These are phyloP conservation scores for Boloria selene DNA, from an alignment of 2,888 invertebrate species.

Conservation along the genomic window DNA sequence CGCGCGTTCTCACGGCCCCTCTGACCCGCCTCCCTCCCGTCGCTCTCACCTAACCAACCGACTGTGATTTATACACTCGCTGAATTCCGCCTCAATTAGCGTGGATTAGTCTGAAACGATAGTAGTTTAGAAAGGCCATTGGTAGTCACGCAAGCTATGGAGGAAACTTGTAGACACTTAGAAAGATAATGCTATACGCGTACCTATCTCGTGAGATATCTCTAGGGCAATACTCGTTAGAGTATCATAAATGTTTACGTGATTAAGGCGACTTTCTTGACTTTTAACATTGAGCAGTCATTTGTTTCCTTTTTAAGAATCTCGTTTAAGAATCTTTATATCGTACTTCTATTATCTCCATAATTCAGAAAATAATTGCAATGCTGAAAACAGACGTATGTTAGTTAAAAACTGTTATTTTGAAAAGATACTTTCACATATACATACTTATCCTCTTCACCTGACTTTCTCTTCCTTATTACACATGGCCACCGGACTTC, in stretches of 20 bases:
- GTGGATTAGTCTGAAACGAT: constrained; percentile 35
- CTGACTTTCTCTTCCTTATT: no score
- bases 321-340: no score
- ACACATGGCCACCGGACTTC: no score
- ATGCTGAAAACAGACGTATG: no score
- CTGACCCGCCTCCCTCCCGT: constrained; percentile 54
- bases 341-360: no score
- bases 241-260: no score
- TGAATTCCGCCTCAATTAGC: constrained; percentile 42
- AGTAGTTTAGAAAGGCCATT: constrained; percentile 32
- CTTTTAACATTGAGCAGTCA: constrained; percentile 38
- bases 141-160: constrained; percentile 18
- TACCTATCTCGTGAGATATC: constrained; percentile 10
- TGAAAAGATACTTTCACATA: no score
- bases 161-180: constrained; percentile 8
- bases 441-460: no score
- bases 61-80: constrained; percentile 39
- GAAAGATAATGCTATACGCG: constrained; percentile 4
- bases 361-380: no score
- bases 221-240: not conserved
- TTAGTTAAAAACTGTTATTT: no score
- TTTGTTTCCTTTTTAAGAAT: no score
- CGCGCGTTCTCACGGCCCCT: constrained; percentile 80
- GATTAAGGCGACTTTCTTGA: no score
- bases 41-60: constrained; percentile 45